These are phyloP conservation scores for Dolichoris vasculosae DNA, from an alignment of 1,140 invertebrate species.

Conservation along the genomic window DNA sequence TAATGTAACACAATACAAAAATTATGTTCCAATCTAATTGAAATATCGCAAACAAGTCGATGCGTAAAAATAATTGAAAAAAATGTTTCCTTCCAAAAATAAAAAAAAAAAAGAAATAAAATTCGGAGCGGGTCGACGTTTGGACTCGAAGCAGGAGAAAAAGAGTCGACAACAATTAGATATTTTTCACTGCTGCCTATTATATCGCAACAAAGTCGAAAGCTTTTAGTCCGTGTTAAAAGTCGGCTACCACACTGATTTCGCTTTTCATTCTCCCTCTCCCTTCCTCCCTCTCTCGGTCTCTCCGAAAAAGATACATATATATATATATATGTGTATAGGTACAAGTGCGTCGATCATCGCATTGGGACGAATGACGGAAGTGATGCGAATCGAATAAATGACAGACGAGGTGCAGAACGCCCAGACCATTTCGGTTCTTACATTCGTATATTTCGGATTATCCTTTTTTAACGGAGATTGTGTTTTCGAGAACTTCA, in stretches of 20 bases:
- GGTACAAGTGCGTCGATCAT: not conserved
- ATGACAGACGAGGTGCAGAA: not conserved
- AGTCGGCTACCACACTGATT: not conserved
- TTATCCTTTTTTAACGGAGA: not conserved
- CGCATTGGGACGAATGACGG: not conserved
- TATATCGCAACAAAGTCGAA: slow-evolving; percentile 8
- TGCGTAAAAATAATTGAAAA: not conserved
- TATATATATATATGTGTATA: too few species aligned
- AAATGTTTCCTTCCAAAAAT: too few species aligned
- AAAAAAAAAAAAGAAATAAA: not conserved
- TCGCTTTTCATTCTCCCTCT: not conserved
- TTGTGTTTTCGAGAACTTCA: not conserved
- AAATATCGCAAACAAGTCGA: too few species aligned
- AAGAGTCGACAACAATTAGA: not conserved
- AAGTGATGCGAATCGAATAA: slow-evolving; percentile 31
- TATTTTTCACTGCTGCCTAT: not conserved
- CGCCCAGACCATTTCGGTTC: not conserved
- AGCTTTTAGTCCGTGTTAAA: slow-evolving; percentile 31
- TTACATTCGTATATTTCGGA: not conserved
- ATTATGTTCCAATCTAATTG: too few species aligned
- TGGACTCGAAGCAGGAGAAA: not conserved
- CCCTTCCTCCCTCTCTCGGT: not conserved
- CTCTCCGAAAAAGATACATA: not conserved
- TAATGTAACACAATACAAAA: too few species aligned
- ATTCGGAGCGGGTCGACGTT: not conserved